Percentiles rank a stretch among this genome's conserved stretches.
These are phyloP conservation scores for Talpa occidentalis DNA, from an alignment of 2,113 vertebrate genomes.

Conservation along the genomic window DNA sequence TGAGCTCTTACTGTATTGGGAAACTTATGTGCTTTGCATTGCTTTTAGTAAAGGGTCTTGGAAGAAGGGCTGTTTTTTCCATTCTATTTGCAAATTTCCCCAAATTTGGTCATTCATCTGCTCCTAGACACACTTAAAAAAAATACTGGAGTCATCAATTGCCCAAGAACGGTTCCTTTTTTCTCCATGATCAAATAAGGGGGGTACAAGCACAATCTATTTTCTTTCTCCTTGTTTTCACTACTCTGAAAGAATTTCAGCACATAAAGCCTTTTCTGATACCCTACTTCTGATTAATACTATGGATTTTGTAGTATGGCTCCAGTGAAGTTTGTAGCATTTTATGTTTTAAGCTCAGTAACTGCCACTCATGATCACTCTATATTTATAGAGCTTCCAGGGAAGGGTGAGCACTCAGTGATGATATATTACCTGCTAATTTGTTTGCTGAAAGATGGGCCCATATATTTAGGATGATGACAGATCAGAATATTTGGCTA, in stretches of 20 bases:
- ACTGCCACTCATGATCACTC: conserved; percentile 61
- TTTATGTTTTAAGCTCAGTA: conserved; percentile 53
- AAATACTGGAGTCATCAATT: not conserved
- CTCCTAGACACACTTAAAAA: conserved; percentile 5
- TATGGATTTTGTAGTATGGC: conserved; percentile 22
- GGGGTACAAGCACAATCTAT: not conserved
- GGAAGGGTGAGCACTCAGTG: conserved; percentile 25
- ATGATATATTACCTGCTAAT: conserved; percentile 75
- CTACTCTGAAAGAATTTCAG: conserved; percentile 48
- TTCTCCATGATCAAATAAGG: conserved; percentile 51
- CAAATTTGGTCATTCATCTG: not conserved
- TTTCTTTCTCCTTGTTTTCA: conserved; percentile 29
- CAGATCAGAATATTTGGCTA: conserved; percentile 79
- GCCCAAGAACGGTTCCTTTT: not conserved
- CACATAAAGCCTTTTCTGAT: conserved; percentile 3
- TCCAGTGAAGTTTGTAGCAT: conserved; percentile 20
- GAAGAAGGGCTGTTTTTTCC: not conserved
- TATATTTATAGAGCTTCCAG: conserved; percentile 66
- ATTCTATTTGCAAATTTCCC: not conserved
- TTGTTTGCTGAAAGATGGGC: conserved; percentile 79
- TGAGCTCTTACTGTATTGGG: not conserved
- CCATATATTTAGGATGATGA: conserved; percentile 78
- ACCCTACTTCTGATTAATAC: conserved; percentile 38
- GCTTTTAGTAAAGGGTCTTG: not conserved
- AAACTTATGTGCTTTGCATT: not conserved